These are phyloP conservation scores for Neomonachus schauinslandi DNA, from an alignment of 2,113 vertebrate species.

Conservation along the genomic window DNA sequence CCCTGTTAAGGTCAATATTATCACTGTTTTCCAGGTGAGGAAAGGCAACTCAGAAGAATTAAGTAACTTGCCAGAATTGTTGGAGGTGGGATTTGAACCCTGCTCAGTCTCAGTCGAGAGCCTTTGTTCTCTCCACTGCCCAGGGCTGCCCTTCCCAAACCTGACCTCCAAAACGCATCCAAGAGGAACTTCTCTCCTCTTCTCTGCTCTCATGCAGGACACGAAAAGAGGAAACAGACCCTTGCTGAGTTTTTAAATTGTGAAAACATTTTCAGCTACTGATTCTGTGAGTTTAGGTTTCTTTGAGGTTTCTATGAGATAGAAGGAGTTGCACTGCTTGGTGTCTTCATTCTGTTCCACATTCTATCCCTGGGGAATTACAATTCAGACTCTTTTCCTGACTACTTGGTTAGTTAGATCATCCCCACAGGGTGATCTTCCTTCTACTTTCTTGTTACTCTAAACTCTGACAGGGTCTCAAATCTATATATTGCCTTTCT, in stretches of 20 bases:
- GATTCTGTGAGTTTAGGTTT: background rate
- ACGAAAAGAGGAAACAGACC: background rate
- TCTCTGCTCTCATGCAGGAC: background rate
- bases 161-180: background rate
- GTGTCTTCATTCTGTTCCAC: background rate
- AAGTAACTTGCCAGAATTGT: background rate
- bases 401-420: background rate
- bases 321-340: background rate
- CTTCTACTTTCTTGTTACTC: background rate
- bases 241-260: constrained; percentile 12
- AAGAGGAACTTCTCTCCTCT: background rate
- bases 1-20: background rate
- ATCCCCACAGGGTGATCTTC: background rate
- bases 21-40: background rate
- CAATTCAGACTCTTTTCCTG: background rate
- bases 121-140: background rate
- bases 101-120: background rate
- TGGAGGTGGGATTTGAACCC: background rate
- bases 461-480: background rate
- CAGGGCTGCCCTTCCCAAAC: background rate
- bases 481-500: background rate
- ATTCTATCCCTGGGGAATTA: background rate
- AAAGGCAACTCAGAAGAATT: background rate
- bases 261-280: background rate
- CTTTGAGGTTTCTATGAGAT: background rate